Evolutionary conservation across 2,113 vertebrate species (phyloP).

Genomic region (Pluvianellus socialis): DNA sequence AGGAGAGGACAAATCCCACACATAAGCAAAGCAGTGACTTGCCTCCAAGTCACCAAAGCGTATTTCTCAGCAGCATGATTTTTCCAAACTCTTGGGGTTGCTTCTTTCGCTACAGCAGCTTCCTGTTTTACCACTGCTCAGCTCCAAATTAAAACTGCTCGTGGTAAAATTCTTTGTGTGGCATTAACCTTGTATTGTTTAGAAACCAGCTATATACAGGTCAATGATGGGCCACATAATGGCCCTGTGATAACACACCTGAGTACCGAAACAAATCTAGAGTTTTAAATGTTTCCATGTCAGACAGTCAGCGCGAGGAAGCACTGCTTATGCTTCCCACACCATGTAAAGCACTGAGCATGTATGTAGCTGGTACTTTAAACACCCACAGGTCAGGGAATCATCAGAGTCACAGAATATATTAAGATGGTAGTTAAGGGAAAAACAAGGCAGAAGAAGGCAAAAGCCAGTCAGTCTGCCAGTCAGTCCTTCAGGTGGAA

Average conservation of each 20-base stretch:
- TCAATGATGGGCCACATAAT: rapidly evolving
- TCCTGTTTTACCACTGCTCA: not conserved
- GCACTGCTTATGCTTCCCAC: not conserved
- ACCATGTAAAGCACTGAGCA: not conserved
- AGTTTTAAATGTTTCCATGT: too few relatives aligned
- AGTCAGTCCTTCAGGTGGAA: not conserved
- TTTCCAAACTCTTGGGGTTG: not conserved
- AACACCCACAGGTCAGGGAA: not conserved
- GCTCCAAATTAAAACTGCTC: not conserved
- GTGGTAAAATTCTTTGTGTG: not conserved
- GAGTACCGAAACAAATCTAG: too few relatives aligned
- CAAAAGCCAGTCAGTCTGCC: not conserved
- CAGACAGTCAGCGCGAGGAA: too few relatives aligned
- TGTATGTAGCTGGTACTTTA: rapidly evolving
- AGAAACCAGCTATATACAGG: not conserved
- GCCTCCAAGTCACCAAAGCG: rapidly evolving
- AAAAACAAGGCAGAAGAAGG: not conserved
- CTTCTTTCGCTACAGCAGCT: not conserved
- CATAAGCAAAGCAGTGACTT: not conserved
- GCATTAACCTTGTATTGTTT: rapidly evolving
- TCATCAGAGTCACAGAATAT: not conserved
- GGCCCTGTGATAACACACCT: not conserved
- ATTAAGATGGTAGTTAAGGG: not conserved
- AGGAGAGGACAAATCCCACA: too few relatives aligned
- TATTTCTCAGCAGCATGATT: not conserved